Evolutionary conservation across 2,113 vertebrate species (phyloP).

Genomic region (Puntigrus tetrazona): DNA sequence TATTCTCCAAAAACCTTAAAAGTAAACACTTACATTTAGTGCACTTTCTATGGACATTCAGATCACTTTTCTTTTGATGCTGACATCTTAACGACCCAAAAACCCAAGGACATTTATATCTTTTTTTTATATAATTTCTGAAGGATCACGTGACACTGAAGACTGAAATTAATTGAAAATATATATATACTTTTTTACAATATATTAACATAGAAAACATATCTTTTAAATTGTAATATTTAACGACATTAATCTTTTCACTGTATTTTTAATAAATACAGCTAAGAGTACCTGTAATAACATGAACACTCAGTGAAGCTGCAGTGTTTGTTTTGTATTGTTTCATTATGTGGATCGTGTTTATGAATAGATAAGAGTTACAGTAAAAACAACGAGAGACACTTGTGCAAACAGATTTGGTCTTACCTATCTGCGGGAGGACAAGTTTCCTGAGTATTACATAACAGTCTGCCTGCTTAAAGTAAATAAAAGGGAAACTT

Average conservation of each 20-base stretch:
- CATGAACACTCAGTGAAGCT: neutral
- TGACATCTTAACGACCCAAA: no score
- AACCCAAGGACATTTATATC: no score
- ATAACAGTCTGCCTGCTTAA: neutral
- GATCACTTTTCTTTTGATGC: no score
- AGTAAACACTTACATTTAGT: no score
- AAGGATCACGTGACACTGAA: no score
- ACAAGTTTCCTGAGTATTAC: neutral
- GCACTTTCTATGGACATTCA: no score
- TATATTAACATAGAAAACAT: neutral
- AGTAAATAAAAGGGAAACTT: neutral
- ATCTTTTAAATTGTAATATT: neutral
- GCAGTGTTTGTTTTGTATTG: neutral
- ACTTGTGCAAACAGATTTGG: conserved; percentile 6
- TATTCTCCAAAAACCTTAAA: no score
- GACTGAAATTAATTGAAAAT: no score
- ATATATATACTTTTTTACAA: no score
- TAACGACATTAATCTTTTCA: no score
- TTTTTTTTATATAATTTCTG: no score
- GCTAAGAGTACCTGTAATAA: conserved; percentile 4
- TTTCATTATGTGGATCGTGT: neutral
- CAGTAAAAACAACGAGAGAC: neutral
- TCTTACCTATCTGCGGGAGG: neutral
- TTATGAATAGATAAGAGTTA: neutral
- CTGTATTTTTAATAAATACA: neutral